These are phyloP conservation scores for Lates japonicus DNA, from an alignment of 2,797 vertebrate species.

Conservation along the genomic window DNA sequence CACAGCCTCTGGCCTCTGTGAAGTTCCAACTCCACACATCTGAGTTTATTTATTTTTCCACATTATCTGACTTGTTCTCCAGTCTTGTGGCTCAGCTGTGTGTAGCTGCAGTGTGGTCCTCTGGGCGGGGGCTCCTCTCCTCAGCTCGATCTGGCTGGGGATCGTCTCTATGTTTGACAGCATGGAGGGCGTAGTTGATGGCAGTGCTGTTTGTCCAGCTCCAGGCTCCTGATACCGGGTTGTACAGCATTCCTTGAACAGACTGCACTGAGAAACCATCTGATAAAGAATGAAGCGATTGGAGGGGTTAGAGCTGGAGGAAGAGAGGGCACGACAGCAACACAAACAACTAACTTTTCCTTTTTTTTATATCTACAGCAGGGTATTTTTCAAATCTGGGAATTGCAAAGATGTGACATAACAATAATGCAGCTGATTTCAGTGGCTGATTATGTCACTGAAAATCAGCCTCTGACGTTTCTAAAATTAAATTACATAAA, in stretches of 20 bases:
- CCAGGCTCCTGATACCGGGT: slow-evolving; percentile 91
- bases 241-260: slow-evolving; percentile 94
- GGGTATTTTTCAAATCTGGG: background rate
- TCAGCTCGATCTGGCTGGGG: slow-evolving; percentile 43
- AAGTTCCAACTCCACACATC: background rate
- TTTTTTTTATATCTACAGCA: background rate
- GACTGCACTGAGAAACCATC: slow-evolving; percentile 91
- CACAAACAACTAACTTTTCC: background rate
- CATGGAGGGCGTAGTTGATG: slow-evolving; percentile 94
- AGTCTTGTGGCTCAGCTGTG: slow-evolving; percentile 55
- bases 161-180: slow-evolving; percentile 82
- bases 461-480: background rate
- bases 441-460: background rate
- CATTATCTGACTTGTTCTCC: background rate
- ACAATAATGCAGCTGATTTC: background rate
- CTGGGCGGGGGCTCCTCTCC: slow-evolving; percentile 30
- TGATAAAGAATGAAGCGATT: slow-evolving; percentile 62
- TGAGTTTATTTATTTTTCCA: background rate
- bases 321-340: background rate
- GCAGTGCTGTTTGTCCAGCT: slow-evolving; percentile 89
- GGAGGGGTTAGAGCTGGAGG: background rate
- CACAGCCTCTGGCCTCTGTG: slow-evolving; percentile 25
- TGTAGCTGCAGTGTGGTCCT: slow-evolving; percentile 28
- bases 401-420: background rate
- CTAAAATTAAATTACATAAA: background rate